These are phyloP conservation scores for Parauchenoglanis punctatus DNA, from an alignment of 2,797 vertebrate genomes.

Conservation along the genomic window DNA sequence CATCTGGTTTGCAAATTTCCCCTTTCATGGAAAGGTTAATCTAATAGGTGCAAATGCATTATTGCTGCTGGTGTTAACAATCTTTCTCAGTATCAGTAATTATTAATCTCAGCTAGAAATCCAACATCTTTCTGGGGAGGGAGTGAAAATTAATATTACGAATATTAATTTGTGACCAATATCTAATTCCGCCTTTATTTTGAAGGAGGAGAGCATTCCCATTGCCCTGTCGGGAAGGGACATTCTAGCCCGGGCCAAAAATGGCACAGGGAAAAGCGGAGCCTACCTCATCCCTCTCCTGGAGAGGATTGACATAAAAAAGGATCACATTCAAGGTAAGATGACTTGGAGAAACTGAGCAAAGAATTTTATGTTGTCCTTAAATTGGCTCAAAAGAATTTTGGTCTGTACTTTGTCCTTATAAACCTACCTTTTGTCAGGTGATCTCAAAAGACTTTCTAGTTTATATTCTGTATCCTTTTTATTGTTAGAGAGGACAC, in stretches of 20 bases:
- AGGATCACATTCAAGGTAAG: slow-evolving; percentile 77
- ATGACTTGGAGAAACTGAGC: background rate
- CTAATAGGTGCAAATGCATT: background rate
- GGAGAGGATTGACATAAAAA: slow-evolving; percentile 78
- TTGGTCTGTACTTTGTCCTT: background rate
- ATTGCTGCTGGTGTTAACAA: background rate
- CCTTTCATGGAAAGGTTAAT: no score
- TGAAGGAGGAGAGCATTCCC: slow-evolving; percentile 80
- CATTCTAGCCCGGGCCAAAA: slow-evolving; percentile 79
- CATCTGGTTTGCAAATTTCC: no score
- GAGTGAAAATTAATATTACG: background rate
- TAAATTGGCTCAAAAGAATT: background rate
- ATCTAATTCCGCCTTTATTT: background rate
- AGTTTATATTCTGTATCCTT: background rate
- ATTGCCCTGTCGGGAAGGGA: slow-evolving; percentile 79
- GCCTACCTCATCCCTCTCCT: slow-evolving; percentile 82
- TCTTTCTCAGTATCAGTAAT: background rate
- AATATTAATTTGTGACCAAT: background rate
- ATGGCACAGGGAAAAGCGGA: slow-evolving; percentile 81
- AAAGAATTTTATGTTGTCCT: background rate
- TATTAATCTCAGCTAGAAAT: background rate
- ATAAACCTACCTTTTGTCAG: background rate
- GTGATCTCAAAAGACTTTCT: background rate
- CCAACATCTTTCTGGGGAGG: background rate
- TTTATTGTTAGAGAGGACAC: background rate